Conservation (phyloP, 2,113 vertebrate genomes). For the Nesoenas mayeri region DNA sequence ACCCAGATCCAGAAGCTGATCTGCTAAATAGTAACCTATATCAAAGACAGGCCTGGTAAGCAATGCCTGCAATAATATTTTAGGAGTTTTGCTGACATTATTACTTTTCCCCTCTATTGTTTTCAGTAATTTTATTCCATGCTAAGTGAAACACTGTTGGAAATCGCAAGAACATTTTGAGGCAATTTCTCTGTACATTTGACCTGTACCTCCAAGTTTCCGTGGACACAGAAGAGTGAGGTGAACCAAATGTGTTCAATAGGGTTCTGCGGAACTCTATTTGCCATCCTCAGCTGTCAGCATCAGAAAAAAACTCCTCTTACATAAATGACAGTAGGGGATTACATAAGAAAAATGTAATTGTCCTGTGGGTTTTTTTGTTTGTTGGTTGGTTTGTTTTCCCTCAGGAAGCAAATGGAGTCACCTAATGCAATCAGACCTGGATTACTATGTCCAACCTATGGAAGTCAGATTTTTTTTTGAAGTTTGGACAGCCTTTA, state of each 20-base stretch:
- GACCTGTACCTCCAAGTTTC: not conserved
- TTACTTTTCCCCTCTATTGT: not conserved
- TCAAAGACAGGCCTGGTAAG: not conserved
- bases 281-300: not conserved
- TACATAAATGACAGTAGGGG: not conserved
- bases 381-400: not conserved
- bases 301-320: not conserved
- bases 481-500: not conserved
- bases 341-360: not conserved
- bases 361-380: not conserved
- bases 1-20: not conserved
- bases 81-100: not conserved
- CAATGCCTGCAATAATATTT: not conserved
- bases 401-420: too few species aligned
- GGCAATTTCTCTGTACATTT: not conserved
- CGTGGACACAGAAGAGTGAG: accelerated
- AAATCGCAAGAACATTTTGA: not conserved
- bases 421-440: not conserved
- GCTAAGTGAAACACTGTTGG: not conserved
- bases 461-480: not conserved
- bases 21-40: not conserved
- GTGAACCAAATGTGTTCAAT: not conserved
- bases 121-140: not conserved
- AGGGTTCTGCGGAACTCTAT: not conserved
- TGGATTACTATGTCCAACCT: not conserved